Base-by-base conservation (phyloP, 2,113 vertebrate species). In the Struthidea cinerea region DNA sequence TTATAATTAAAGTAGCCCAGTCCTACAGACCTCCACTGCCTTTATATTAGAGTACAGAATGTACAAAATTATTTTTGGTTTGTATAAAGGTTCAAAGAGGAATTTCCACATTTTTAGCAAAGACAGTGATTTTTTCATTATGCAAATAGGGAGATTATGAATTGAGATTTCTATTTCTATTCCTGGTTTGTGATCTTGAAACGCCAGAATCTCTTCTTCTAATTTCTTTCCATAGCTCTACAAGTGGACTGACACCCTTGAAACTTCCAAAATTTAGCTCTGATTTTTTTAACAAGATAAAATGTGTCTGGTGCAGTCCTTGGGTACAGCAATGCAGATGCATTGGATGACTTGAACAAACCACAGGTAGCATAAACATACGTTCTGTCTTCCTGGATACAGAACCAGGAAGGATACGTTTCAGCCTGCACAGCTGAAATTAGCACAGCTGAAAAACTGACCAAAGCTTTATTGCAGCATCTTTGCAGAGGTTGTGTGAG, bases 281-380 rank as follows among this genome's bases (percentile, higher is more conserved):
- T 61, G 1, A 16, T 37, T 39, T 55, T 93, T 90, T 87, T 28
- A 59, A 70, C 17, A 70, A 47, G 35, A 20, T 63, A 27, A 61
- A 88, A 68, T 28, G 10, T 37, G 59, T 10, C 3, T 5, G 9
- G 1, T 82, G 30, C 18, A 30, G 18, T 10, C 20, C 8, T 77
- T 42, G 37, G 16, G 37, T 35, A 14, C 17, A 60, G 39, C 13
- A 56, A 4, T 0, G 0, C 18, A 4, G 16, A 63, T 49, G 44
- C 59, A 63, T 13, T 52, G 35, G 8, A 46, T 67, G 30, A 81
- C n/a, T 35, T 71, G 37, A 77, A 50, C 28, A 64, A 76, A 84
- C 21, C 35, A 39, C 52, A 75, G 53, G 26, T 73, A 26, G 24
- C 28, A 60, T 41, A 35, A 75, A 64, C 33, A 26, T 59, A 3